Evolutionary conservation across 2,888 invertebrate genomes (phyloP), one percentile per base, ranked within the genome.

Genomic region (Agrochola lota): DNA sequence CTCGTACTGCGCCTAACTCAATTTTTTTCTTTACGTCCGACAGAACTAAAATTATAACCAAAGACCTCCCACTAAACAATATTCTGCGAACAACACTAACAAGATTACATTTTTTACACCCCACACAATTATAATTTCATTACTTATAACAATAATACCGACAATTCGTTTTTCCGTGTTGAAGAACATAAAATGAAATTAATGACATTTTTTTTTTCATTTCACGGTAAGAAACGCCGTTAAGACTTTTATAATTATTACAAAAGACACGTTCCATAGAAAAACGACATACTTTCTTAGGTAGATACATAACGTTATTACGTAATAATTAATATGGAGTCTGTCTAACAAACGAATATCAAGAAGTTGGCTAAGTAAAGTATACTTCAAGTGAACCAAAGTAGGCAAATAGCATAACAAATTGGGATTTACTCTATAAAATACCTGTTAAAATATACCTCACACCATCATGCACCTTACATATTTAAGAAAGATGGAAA

Each of bases 101-200:
- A 46, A 73, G 26, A 60, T 74, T 35, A 20, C 0, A 0, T 0
- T 49, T 74, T 49, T 49, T 59, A 40, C 35, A 49, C 8, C 46
- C 49, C 20, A 59, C 59, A 35, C 3, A 73, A 26, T 74, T 49
- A 40, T 4, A 26, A 26, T 60, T 60, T 75, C 60, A 26, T 74
- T 49, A 40, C 20, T 17, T 60, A 23, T 23, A 40, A 30, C 40
- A 49, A 26, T 49, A 57, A 77, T 43, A 35, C 23, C 6, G 17
- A 26, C 75, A 52, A 76, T 84, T 74, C 59, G 59, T 8, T 67
- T 78, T 78, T 68, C 73, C 71, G 71, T 75, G 77, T 62, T 67
- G 46, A 17, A 11, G 55, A 73, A 71, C 72, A 55, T 77, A 73
- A 73, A 84, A 63, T 60, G n/a, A 46, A 59, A 46, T 59, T 15